These are phyloP conservation scores for Leptinotarsa tumamoca DNA, from an alignment of 2,888 invertebrate genomes.

Conservation along the genomic window DNA sequence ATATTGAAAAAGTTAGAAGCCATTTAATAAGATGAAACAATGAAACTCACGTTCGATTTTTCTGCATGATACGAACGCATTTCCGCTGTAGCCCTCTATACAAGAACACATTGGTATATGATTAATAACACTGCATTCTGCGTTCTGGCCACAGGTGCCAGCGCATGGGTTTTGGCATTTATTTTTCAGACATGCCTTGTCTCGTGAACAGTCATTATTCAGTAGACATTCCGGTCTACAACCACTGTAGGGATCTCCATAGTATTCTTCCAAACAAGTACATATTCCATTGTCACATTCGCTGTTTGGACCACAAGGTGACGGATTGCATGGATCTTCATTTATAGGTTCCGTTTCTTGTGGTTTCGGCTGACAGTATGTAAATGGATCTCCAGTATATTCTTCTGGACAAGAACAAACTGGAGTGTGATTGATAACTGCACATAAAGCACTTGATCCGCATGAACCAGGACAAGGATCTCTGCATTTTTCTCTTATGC, in stretches of 20 bases:
- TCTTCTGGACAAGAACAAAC: slow-evolving; percentile 75
- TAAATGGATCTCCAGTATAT: slow-evolving; percentile 71
- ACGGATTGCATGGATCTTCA: slow-evolving; percentile 74
- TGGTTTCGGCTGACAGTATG: slow-evolving; percentile 64
- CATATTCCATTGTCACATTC: slow-evolving; percentile 75
- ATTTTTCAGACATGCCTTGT: slow-evolving; percentile 77
- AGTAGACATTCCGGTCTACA: slow-evolving; percentile 81
- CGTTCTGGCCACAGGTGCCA: slow-evolving; percentile 78
- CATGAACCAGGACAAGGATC: slow-evolving; percentile 82
- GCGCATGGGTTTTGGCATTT: slow-evolving; percentile 82
- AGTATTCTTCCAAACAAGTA: slow-evolving; percentile 76
- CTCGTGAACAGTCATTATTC: slow-evolving; percentile 77
- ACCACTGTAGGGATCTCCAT: slow-evolving; percentile 79
- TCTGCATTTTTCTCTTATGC: slow-evolving; percentile 78
- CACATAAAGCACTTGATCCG: slow-evolving; percentile 74
- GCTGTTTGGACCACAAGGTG: slow-evolving; percentile 84
- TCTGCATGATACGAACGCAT: slow-evolving; percentile 70
- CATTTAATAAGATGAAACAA: neutral
- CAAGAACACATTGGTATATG: slow-evolving; percentile 85
- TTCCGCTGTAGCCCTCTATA: slow-evolving; percentile 67
- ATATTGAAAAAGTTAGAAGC: neutral
- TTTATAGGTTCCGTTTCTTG: slow-evolving; percentile 50
- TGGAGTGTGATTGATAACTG: slow-evolving; percentile 77
- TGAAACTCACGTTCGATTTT: slow-evolving; percentile 60
- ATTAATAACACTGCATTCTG: slow-evolving; percentile 80